These are phyloP conservation scores for Babylonia areolata DNA, from an alignment of 1,140 invertebrate species.

Conservation along the genomic window DNA sequence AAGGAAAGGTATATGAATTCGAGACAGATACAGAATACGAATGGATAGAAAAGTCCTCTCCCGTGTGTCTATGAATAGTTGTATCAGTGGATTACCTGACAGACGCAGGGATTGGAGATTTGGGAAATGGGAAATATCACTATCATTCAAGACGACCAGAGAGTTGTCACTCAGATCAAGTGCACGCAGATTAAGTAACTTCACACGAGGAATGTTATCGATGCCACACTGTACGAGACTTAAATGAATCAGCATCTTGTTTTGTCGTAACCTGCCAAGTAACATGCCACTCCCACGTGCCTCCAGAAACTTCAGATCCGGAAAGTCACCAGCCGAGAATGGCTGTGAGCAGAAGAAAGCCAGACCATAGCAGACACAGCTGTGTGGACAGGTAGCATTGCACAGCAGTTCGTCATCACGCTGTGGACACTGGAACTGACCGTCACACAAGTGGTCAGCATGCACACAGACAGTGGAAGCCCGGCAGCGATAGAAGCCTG, in stretches of 20 bases:
- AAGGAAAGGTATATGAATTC: not conserved
- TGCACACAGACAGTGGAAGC: not conserved
- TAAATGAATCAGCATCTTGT: not conserved
- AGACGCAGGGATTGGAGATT: not conserved
- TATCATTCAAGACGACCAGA: not conserved
- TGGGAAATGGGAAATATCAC: not conserved
- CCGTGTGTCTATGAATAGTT: not conserved
- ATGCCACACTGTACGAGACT: not conserved
- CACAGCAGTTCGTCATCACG: not conserved
- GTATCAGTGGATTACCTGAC: not conserved
- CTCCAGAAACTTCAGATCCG: not conserved
- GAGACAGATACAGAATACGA: not conserved
- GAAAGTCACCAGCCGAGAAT: not conserved
- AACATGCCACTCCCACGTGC: not conserved
- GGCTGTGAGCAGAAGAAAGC: constrained; percentile 3
- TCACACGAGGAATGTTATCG: not conserved
- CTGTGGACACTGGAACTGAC: constrained; percentile 11
- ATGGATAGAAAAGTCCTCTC: not conserved
- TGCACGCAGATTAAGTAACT: not conserved
- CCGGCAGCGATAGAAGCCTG: too few species aligned
- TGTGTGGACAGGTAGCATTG: not conserved
- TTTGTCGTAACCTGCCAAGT: not conserved
- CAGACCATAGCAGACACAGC: not conserved
- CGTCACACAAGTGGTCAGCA: not conserved
- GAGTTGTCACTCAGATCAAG: not conserved